Base-by-base conservation (phyloP, 1,140 invertebrate species). In the Meloidogyne chitwoodi region DNA sequence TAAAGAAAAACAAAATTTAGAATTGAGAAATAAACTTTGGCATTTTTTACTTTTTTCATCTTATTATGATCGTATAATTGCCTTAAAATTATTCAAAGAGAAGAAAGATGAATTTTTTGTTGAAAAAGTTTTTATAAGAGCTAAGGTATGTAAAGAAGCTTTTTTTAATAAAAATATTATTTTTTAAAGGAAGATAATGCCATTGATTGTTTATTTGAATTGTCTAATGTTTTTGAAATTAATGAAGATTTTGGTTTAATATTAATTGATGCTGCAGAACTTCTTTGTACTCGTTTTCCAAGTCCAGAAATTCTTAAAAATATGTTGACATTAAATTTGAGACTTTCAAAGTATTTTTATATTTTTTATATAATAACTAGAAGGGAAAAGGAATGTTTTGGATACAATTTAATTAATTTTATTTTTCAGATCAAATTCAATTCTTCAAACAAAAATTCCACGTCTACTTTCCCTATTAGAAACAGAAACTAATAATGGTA, bases 1-100 rank as follows among this genome's bases (percentile, higher is more conserved):
- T n/a, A 3, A 69, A 29, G 11, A 68, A 34, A 11, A 68, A 69
- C 2, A 56, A 27, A 56, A 69, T 34, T 24, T 41, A 4, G 65
- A 70, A 44, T 48, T 27, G 14, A 44, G 71, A 4, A 61, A 61
- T 26, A 73, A 73, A 31, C 19, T 73, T 29, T 64, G 71, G 29
- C 29, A 73, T 63, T 73, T 73, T 63, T 38, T 73, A 24, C 71
- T 73, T 19, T 73, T 73, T 22, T 73, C 71, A 22, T 29, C 14
- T 64, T 31, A n/a, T 63, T 73, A 56, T 34, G 56, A 22, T 64
- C n/a, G 5, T 27, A 14, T 24, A 63, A 63, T n/a, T n/a, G 56
- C 56, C 16, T 24, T 24, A 48, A 22, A 26, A 16, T 24, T 34
- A 65, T 73, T 73, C 12, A 38, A 14, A 19, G n/a, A 63, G 4